phyloP scores from a whole-genome alignment of 2,888 invertebrate species.

The Muscina levida region DNA sequence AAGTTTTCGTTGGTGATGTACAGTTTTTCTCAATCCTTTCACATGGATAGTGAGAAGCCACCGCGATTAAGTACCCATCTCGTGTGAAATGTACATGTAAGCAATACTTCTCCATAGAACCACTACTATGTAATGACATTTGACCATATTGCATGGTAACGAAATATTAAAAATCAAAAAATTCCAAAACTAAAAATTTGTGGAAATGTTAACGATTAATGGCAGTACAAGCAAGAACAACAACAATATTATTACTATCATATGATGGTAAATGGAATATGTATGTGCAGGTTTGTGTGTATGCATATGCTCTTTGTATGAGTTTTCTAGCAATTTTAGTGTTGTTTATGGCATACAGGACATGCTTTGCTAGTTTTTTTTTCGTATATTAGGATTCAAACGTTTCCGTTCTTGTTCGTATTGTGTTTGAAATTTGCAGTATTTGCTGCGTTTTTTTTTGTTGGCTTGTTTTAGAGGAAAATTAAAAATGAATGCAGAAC shows the following conservation, averaged over 20 bases:
- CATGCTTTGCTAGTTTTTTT: conserved; percentile 57
- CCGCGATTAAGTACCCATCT: too few species aligned
- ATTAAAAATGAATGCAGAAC: conserved; percentile 61
- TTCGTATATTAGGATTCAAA: conserved; percentile 49
- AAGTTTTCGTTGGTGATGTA: too few species aligned
- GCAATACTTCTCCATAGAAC: too few species aligned
- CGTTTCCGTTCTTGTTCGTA: neutral
- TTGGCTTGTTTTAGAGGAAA: conserved; percentile 48
- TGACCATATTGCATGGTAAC: conserved; percentile 53
- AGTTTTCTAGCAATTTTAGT: conserved; percentile 51
- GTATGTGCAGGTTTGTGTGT: neutral
- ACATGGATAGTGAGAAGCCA: too few species aligned
- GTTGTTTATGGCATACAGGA: conserved; percentile 57
- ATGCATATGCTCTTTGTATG: conserved; percentile 32
- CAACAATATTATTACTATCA: conserved; percentile 45
- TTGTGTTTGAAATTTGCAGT: neutral
- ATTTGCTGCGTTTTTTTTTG: conserved; percentile 8
- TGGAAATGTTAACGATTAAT: conserved; percentile 58
- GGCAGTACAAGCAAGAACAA: conserved; percentile 42
- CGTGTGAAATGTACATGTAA: too few species aligned
- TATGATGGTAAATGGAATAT: neutral
- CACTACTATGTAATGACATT: too few species aligned
- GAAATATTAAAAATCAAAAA: conserved; percentile 62
- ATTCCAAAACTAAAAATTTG: conserved; percentile 64
- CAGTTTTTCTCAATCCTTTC: too few species aligned